A percentile compares a stretch with the other conserved stretches of the same genome.
Evolutionary conservation across 1,140 invertebrate species (phyloP).

Genomic region (Pararge aegeria): DNA sequence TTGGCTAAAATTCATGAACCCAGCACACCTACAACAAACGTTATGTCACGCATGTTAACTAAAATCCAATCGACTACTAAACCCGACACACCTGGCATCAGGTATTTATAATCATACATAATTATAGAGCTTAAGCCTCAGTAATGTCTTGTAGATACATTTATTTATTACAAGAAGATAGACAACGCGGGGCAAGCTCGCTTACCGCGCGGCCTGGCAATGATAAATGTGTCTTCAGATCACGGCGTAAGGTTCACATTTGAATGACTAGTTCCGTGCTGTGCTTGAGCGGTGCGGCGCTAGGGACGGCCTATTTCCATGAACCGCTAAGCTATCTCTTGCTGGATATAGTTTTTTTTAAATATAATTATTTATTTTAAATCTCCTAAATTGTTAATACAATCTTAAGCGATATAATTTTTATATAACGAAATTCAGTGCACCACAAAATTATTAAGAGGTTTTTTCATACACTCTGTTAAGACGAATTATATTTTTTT

Average conservation of each 20-base stretch:
- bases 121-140: no score
- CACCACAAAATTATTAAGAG: constrained; percentile 11
- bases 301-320: constrained; percentile 30
- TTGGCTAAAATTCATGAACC: no score
- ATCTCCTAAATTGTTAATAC: constrained; percentile 58
- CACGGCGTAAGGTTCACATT: neutral
- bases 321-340: constrained; percentile 53
- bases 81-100: no score
- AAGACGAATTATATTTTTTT: neutral
- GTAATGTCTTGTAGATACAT: no score
- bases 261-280: neutral
- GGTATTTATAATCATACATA: no score
- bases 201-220: no score
- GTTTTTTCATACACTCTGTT: neutral
- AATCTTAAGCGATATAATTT: constrained; percentile 58
- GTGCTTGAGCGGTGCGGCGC: neutral
- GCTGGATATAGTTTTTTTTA: constrained; percentile 1
- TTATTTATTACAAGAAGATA: no score
- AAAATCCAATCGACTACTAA: no score
- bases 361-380: constrained; percentile 24
- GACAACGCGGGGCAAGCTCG: no score
- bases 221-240: neutral
- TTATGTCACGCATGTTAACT: no score
- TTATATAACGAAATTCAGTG: constrained; percentile 33
- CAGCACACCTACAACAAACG: no score